These are phyloP conservation scores for Bettongia penicillata DNA, from an alignment of 2,113 vertebrate species.

Conservation along the genomic window DNA sequence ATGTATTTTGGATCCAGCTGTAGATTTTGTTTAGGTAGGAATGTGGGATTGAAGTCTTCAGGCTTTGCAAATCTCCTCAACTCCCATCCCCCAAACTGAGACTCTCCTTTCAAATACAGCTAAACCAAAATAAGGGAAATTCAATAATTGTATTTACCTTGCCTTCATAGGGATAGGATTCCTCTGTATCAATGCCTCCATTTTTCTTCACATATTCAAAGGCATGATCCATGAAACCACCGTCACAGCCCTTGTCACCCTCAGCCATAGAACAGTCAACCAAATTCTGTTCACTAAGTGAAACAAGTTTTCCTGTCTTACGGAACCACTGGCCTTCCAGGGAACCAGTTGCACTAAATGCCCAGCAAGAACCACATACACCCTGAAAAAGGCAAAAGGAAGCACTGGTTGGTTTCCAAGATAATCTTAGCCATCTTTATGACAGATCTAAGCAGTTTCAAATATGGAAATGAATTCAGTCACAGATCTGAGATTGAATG, in stretches of 20 bases:
- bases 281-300: constrained; percentile 95
- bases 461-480: not conserved
- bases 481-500: not conserved
- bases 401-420: constrained; percentile 3
- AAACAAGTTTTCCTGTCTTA: constrained; percentile 89
- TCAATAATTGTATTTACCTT: not conserved
- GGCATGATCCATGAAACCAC: constrained; percentile 92
- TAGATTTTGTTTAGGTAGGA: too few species aligned
- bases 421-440: not conserved
- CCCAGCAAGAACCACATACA: constrained; percentile 94
- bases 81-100: not conserved
- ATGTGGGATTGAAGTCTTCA: too few species aligned
- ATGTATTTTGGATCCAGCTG: not conserved
- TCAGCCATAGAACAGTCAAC: constrained; percentile 91
- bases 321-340: constrained; percentile 94
- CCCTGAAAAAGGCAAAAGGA: constrained; percentile 81
- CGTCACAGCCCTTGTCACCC: constrained; percentile 92
- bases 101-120: not conserved
- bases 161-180: not conserved
- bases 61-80: not conserved
- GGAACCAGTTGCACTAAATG: constrained; percentile 93
- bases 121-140: not conserved
- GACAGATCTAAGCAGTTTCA: not conserved
- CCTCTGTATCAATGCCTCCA: not conserved
- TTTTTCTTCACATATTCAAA: constrained; percentile 90